Base-by-base conservation (phyloP, 2,888 invertebrate species). In the Melanchra persicariae region DNA sequence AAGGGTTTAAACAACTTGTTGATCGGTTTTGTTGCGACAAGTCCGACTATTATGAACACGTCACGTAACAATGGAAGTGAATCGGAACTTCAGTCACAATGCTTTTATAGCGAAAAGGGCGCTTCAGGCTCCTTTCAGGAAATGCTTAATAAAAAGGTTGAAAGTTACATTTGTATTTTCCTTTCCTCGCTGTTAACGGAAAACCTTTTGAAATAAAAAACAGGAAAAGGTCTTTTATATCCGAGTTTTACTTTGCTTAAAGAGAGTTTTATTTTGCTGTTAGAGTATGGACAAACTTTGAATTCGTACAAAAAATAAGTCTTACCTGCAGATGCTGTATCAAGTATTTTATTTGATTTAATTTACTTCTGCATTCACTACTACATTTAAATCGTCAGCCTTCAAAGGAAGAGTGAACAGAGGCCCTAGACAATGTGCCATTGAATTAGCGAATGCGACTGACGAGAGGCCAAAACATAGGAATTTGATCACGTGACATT, bases 1-100 rank as follows among this genome's bases (percentile, higher is more conserved):
- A 85, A 84, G 89, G 90, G 74, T 40, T 84, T 81, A 89, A 88
- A 90, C 92, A 90, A 94, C 93, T 94, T 94, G 94, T 94, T 94
- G 93, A 93, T 85, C 85, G 82, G 88, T 89, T 90, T 90, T 91
- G 90, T 92, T 89, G 82, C 87, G 88, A 91, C 90, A 88, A 88
- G 87, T 92, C 92, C 91, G 88, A 86, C 79, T 87, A 90, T 93
- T 92, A 90, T 92, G 83, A 79, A 74, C 88, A 81, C 78, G 91
- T 92, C 91, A 90, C 75, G 63, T 81, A 85, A 91, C 88, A 91
- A 92, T 89, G 69, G 84, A 59, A 86, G 84, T 85, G 84, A 86
- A 85, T 86, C 80, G 87, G 82, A 87, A 79, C 77, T 87, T 88
- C 76, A 82, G 84, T 86, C 82, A 82, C 81, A 82, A 86, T 74